Evolutionary conservation across 2,888 invertebrate genomes (phyloP).

Genomic region (Nymphalis urticae): DNA sequence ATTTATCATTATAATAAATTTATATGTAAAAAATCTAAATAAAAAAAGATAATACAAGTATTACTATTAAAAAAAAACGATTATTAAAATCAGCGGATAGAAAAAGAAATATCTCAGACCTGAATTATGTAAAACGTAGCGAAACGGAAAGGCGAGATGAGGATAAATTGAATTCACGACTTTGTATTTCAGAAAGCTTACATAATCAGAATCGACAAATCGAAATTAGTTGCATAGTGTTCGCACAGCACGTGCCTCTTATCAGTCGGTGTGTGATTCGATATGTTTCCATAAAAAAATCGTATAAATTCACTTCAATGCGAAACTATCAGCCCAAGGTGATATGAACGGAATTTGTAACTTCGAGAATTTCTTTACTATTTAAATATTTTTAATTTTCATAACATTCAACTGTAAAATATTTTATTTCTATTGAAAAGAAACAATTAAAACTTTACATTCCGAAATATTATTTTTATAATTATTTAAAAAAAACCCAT

Average conservation of each 20-base stretch:
- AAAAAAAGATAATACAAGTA: no score
- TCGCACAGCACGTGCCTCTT: conserved; percentile 63
- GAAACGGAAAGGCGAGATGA: not conserved
- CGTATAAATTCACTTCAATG: conserved; percentile 45
- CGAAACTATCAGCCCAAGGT: conserved; percentile 39
- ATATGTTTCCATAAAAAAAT: conserved; percentile 61
- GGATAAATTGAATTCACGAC: not conserved
- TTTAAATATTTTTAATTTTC: not conserved
- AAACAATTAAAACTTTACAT: no score
- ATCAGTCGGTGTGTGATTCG: conserved; percentile 65
- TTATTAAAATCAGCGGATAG: no score
- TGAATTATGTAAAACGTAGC: not conserved
- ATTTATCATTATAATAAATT: no score
- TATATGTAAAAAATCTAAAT: no score
- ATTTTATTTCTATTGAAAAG: no score
- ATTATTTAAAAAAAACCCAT: no score
- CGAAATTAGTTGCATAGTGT: conserved; percentile 33
- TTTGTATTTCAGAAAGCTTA: conserved; percentile 37
- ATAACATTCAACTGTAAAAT: not conserved
- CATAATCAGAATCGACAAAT: conserved; percentile 36
- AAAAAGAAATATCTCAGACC: not conserved
- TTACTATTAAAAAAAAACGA: no score
- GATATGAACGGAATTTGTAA: conserved; percentile 20
- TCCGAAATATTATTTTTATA: no score
- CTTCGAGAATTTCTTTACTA: not conserved